phyloP scores from a whole-genome alignment of 2,888 invertebrate species.

The Drosophila cracens region DNA sequence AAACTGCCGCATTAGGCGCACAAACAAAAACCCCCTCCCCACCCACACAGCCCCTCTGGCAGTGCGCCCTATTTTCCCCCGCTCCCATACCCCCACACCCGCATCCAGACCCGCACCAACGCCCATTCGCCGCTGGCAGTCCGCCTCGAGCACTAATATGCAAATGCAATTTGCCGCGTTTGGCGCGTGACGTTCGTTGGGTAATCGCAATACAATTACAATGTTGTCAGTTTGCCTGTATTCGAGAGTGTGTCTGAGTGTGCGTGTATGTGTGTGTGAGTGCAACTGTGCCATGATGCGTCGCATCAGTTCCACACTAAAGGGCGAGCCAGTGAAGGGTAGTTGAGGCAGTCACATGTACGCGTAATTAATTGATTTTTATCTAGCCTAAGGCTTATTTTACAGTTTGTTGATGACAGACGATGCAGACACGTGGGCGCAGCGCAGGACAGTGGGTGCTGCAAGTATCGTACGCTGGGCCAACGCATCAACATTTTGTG shows the following conservation, averaged over 20 bases:
- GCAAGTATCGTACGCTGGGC: background rate
- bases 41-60: background rate
- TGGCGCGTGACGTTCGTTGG: constrained; percentile 81
- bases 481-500: constrained; percentile 30
- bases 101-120: background rate
- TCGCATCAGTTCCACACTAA: constrained; percentile 53
- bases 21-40: constrained; percentile 22
- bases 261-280: constrained; percentile 24
- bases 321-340: constrained; percentile 20
- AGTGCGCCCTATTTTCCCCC: background rate
- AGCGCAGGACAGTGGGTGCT: constrained; percentile 15
- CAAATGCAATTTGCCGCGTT: constrained; percentile 82
- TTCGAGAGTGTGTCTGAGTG: constrained; percentile 18
- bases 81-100: background rate
- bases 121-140: constrained; percentile 9
- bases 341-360: constrained; percentile 63
- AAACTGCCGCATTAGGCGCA: constrained; percentile 41
- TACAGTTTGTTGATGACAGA: constrained; percentile 81
- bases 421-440: constrained; percentile 66
- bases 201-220: constrained; percentile 82
- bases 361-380: constrained; percentile 84
- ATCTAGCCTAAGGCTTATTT: constrained; percentile 83
- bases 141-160: constrained; percentile 70
- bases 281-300: constrained; percentile 44
- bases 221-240: constrained; percentile 56